Percentiles rank a stretch among this genome's conserved stretches.
These are phyloP conservation scores for Drosophila demipolita DNA, from an alignment of 2,888 invertebrate genomes.

Conservation along the genomic window DNA sequence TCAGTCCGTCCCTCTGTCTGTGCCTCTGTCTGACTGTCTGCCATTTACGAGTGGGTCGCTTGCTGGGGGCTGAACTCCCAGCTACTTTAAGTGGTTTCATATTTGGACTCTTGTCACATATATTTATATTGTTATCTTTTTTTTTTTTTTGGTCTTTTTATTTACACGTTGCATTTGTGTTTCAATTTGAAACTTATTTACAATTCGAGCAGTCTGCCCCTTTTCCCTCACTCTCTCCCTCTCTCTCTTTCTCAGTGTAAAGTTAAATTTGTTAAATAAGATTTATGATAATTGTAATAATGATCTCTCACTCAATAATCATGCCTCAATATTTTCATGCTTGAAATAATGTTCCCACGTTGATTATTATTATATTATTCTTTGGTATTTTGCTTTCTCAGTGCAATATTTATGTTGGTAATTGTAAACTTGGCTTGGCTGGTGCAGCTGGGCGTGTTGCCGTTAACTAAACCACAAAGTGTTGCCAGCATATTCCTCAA, in stretches of 20 bases:
- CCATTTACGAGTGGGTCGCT: slow-evolving; percentile 25
- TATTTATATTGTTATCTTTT: slow-evolving; percentile 25
- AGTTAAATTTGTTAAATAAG: slow-evolving; percentile 68
- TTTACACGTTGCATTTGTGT: slow-evolving; percentile 50
- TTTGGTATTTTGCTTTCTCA: slow-evolving; percentile 2
- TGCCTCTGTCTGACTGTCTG: slow-evolving; percentile 1
- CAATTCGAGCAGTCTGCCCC: slow-evolving; percentile 6
- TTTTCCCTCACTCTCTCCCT: background rate
- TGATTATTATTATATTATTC: slow-evolving; percentile 58
- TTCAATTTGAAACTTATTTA: slow-evolving; percentile 50
- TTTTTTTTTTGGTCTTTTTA: slow-evolving; percentile 41
- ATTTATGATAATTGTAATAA: slow-evolving; percentile 63
- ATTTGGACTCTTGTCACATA: slow-evolving; percentile 46
- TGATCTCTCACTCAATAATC: slow-evolving; percentile 31
- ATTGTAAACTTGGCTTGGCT: slow-evolving; percentile 42
- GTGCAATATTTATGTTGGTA: slow-evolving; percentile 24
- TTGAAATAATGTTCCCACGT: slow-evolving; percentile 62
- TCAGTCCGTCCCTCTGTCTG: slow-evolving; percentile 7
- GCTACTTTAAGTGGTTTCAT: slow-evolving; percentile 56
- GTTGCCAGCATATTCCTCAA: slow-evolving; percentile 20
- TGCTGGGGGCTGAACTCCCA: slow-evolving; percentile 30
- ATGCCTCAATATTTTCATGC: slow-evolving; percentile 26
- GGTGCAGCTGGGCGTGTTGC: slow-evolving; percentile 47
- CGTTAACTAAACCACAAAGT: slow-evolving; percentile 38
- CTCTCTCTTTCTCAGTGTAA: slow-evolving; percentile 35